Base-by-base conservation (phyloP, 2,888 invertebrate species). In the Nomada fabriciana region DNA sequence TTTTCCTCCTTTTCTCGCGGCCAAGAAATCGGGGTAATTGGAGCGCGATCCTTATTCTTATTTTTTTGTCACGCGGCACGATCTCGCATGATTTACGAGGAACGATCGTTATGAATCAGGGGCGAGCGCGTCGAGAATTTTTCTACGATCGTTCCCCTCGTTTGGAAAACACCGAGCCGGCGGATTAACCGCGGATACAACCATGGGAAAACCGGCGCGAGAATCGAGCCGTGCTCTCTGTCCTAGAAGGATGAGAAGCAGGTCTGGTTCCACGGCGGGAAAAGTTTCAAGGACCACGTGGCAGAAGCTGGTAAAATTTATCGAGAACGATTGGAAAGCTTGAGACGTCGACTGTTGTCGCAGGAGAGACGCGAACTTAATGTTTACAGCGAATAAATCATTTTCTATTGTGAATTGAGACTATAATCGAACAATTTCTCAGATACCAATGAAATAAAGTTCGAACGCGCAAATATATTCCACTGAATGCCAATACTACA, bases 1-100 rank as follows among this genome's bases (percentile, higher is more conserved):
- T 76, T 70, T 76, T 52, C 64, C n/a, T 7, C 36, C 61, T 36
- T 55, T 63, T 47, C 15, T 57, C 57, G 69, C 69, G 23, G 47
- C 71, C 36, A 70, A 52, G 59, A 76, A 70, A 76, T 80, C 70
- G 75, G 53, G 73, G 82, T 73, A 83, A 83, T 78, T 82, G 83
- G 83, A 75, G 71, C 82, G 75, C 59, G 60, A 77, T 71, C 52
- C 83, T 75, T 25, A 1, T 36, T 36, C 7, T 7, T 7, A 7
- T 0, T 0, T 36, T 83, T 82, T 81, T 81, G 81, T 68, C 70
- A 59, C 73, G 43, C 67, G 73, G 18, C 77, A 20, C 75, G 57
- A 71, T 64, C 75, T 63, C 52, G 53, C 52, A 78, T 75, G 78
- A 83, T 78, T 78, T 78, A 82, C 68, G 69, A 47, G 77, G 63